Evolutionary conservation across 2,888 invertebrate species (phyloP), one percentile per base, ranked within the genome.

Genomic region (Cenopis cana): DNA sequence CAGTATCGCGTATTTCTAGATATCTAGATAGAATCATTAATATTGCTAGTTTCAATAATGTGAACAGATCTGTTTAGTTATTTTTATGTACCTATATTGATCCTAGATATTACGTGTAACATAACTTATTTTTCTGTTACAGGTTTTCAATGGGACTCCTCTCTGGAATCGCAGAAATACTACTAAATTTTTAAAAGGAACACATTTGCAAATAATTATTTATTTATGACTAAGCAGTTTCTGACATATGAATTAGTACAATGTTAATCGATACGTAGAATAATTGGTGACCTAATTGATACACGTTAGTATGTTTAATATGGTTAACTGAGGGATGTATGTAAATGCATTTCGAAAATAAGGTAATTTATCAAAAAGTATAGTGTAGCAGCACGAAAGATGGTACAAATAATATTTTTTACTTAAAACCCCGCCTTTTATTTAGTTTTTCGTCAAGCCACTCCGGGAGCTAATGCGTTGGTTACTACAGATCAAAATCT

Each of bases 141-240:
- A 89, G 89, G 85, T 73, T 81, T 84, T 79, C 82, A 83, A 75
- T 87, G 87, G 86, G 74, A 77, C 46, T 82, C 86, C 5, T 80
- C 83, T 24, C 74, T 76, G 72, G 83, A 82, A 73, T 74, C 79
- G 52, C 81, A 76, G 72, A 82, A 79, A 79, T 84, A 81, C 77
- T 84, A 77, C 75, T 85, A 82, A 80, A 77, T 54, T 52, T 3
- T 11, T 18, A n/a, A 36, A 20, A 4, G 52, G 20, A 64, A 50
- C 17, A 14, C 20, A 14, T 29, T 20, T 8, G 11, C 4, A 54
- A 54, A 52, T 11, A 52, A 9, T 1, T 18, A 17, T 18, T 18
- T 14, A 54, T 54, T 50, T 33, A 11, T 11, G 4, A 10, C 20
- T 10, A 46, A 29, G 5, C 33, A 54, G n/a, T 38, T 54, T 38